Evolutionary conservation across 1,140 invertebrate species (phyloP), one percentile per base, ranked within the genome.

Genomic region (Aphis gossypii): DNA sequence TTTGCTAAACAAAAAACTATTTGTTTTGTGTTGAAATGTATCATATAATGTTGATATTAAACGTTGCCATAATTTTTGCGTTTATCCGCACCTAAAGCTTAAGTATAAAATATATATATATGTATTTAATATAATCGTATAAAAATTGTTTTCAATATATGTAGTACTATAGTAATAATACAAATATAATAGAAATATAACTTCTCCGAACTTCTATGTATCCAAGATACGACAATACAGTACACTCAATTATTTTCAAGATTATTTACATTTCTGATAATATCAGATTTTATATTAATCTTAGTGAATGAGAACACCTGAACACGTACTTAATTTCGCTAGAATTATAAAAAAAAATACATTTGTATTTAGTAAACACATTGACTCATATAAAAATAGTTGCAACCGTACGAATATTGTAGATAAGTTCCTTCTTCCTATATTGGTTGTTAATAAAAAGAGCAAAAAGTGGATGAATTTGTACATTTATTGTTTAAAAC

Each of bases 201-300:
- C 6, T 83, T 38, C 21, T 38, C 14, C 60, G 60, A 76, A 83
- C 38, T 7, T 38, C 21, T 38, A 38, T 38, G 6, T 35, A 82
- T 82, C 76, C 48, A 14, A 51, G 18, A 83, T 83, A 38, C 20
- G 35, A 21, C 35, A 38, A 23, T 51, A 83, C 20, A 23, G 38
- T 23, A 23, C 18, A 83, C 21, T 38, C 18, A 83, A 83, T 82
- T 82, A 38, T 38, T 83, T 35, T 35, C 76, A 76, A 76, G 60
- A 76, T n/a, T 76, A n/a, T n/a, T 76, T 76, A 68, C 14, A n/a
- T 76, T n/a, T n/a, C 30, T n/a, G 14, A 30, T 18, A 76, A n/a
- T 76, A 76, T 76, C 30, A 76, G 60, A 76, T 76, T 76, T 76
- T 76, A n/a, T 14, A 76, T n/a, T 76, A 76, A 76, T 76, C 60